Evolutionary conservation across 1,140 invertebrate species (phyloP).

Genomic region (Pentalonia nigronervosa): DNA sequence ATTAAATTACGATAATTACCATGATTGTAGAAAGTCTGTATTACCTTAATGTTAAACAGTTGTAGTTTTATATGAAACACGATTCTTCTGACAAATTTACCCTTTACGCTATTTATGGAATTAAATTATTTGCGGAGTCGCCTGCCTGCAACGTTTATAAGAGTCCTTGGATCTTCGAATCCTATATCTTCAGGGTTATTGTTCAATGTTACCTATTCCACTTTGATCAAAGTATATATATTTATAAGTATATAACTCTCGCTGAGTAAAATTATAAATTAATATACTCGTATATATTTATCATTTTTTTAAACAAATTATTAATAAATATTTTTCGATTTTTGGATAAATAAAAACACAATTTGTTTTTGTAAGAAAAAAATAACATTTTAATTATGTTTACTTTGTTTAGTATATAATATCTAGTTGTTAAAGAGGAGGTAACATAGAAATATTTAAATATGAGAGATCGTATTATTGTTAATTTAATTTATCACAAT

Average conservation of each 20-base stretch:
- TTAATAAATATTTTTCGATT: not conserved
- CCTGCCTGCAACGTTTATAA: not conserved
- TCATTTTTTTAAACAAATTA: not conserved
- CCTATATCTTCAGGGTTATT: not conserved
- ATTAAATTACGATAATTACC: not conserved
- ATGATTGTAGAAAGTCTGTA: not conserved
- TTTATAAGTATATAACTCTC: not conserved
- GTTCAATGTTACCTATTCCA: not conserved
- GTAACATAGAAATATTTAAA: not conserved
- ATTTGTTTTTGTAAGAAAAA: not conserved
- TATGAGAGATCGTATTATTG: not conserved
- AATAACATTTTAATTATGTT: not conserved
- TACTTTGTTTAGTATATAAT: not conserved
- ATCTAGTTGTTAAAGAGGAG: not conserved
- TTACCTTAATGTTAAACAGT: not conserved
- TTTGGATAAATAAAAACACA: not conserved
- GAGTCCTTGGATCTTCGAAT: not conserved
- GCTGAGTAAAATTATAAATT: not conserved
- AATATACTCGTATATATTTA: not conserved
- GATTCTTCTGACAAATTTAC: not conserved
- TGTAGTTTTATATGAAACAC: not conserved
- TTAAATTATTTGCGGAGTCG: not conserved
- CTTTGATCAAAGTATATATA: not conserved
- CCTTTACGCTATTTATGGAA: slow-evolving; percentile 1
- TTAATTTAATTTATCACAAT: not conserved